Evolutionary conservation across 2,888 invertebrate species (phyloP).

Genomic region (Cylindroiulus punctatus): DNA sequence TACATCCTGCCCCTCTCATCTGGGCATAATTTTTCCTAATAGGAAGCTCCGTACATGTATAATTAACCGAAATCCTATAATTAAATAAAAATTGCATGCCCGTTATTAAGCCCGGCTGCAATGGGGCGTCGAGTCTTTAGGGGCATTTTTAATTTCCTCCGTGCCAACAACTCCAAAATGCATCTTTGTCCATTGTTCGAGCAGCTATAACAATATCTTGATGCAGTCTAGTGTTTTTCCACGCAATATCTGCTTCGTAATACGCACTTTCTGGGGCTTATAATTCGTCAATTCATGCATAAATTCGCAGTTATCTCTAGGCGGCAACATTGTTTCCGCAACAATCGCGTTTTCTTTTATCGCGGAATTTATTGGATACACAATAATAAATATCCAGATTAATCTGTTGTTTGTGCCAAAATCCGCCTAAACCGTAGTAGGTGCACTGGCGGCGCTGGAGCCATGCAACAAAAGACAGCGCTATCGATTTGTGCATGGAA

Average conservation of each 20-base stretch:
- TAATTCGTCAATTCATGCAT: conserved; percentile 45
- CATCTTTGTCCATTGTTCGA: not conserved
- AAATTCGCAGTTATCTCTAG: conserved; percentile 29
- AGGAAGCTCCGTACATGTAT: not conserved
- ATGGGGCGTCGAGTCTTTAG: not conserved
- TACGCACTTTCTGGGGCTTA: not conserved
- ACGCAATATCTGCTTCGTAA: not conserved
- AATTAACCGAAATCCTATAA: conserved; percentile 26
- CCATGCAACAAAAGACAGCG: not conserved
- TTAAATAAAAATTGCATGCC: not conserved
- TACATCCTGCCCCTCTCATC: too few species aligned
- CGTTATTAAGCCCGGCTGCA: not conserved
- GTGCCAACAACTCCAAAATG: not conserved
- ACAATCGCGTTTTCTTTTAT: conserved; percentile 33
- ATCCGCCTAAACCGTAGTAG: not conserved
- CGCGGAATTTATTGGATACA: conserved; percentile 41
- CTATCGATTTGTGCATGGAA: conserved; percentile 7
- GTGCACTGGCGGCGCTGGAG: not conserved
- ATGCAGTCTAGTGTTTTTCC: not conserved
- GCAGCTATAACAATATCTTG: not conserved
- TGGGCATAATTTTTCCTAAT: not conserved
- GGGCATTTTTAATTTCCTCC: not conserved
- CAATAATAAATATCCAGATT: conserved; percentile 47
- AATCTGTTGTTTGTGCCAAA: conserved; percentile 41
- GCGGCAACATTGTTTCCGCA: conserved; percentile 6